Evolutionary conservation across 2,888 invertebrate species (phyloP).

Genomic region (Operophtera brumata): DNA sequence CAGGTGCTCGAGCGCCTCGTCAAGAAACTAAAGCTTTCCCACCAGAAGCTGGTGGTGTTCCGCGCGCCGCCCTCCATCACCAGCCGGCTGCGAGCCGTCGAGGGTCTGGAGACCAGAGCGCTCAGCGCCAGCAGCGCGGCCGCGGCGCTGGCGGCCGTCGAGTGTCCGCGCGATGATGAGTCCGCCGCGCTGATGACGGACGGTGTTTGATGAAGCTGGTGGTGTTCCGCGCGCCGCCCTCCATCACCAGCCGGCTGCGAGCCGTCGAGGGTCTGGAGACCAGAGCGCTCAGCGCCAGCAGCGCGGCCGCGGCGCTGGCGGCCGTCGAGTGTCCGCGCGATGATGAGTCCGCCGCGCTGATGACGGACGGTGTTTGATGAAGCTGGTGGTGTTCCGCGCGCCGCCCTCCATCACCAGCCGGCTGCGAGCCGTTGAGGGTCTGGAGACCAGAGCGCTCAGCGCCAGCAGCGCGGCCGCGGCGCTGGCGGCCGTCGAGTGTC

Average conservation of each 20-base stretch:
- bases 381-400: constrained; percentile 74
- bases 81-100: constrained; percentile 39
- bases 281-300: constrained; percentile 43
- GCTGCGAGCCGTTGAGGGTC: constrained; percentile 41
- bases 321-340: no score
- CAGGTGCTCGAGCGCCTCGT: constrained; percentile 82
- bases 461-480: no score
- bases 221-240: constrained; percentile 61
- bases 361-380: no score
- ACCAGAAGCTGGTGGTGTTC: constrained; percentile 75
- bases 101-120: constrained; percentile 44
- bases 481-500: no score
- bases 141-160: no score
- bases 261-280: constrained; percentile 40
- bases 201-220: no score
- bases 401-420: constrained; percentile 38
- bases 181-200: no score
- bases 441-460: constrained; percentile 44
- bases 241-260: constrained; percentile 41
- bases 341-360: no score
- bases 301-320: no score
- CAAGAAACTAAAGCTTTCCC: constrained; percentile 74
- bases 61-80: constrained; percentile 50
- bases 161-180: no score
- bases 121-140: no score